phyloP scores from a whole-genome alignment of 2,113 vertebrate genomes.

The Ibidorhyncha struthersii region DNA sequence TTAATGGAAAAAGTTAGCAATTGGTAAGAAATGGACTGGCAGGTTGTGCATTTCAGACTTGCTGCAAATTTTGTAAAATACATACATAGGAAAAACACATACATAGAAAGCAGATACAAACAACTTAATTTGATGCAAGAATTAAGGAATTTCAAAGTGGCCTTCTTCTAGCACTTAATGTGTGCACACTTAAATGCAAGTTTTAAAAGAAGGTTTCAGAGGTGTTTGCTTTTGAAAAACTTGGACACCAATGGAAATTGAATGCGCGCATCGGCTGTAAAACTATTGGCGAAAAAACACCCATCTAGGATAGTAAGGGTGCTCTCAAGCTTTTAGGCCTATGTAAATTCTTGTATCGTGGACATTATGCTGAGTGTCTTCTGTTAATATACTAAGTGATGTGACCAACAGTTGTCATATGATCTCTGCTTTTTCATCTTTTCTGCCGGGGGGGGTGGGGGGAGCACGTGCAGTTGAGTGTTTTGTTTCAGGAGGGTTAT shows the following conservation, averaged over 20 bases:
- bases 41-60: neutral
- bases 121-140: neutral
- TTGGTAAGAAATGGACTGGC: neutral
- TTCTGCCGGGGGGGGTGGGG: neutral
- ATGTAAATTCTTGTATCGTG: neutral
- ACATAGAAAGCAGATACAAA: too few species aligned
- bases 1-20: neutral
- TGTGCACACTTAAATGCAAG: neutral
- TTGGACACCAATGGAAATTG: neutral
- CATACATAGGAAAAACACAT: neutral
- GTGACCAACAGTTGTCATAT: neutral
- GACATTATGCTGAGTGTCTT: neutral
- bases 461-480: neutral
- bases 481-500: neutral
- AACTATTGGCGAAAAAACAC: neutral
- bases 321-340: neutral
- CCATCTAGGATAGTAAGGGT: neutral
- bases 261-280: neutral
- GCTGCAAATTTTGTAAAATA: neutral
- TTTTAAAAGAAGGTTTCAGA: neutral
- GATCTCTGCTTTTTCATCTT: neutral
- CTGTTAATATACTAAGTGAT: neutral
- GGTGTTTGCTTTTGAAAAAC: neutral
- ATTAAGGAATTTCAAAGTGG: neutral
- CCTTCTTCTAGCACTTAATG: neutral